These are phyloP conservation scores for Sicus ferrugineus DNA, from an alignment of 2,888 invertebrate genomes.

Conservation along the genomic window DNA sequence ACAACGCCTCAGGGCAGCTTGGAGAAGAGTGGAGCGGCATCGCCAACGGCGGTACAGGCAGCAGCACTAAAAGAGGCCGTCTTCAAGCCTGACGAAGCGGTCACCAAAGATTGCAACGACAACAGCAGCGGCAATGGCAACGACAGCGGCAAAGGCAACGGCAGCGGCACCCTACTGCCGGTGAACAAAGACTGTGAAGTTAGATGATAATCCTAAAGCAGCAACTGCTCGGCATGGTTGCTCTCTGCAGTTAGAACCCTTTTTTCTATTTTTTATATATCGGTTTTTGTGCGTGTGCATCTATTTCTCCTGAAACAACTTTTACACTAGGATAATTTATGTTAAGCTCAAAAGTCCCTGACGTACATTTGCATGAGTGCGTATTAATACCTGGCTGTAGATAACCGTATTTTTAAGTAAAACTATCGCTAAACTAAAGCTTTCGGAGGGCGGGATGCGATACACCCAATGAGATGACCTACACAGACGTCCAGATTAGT, in stretches of 20 bases:
- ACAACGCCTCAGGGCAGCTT: neutral
- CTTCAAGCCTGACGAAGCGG: slow-evolving; percentile 39
- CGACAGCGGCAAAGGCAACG: slow-evolving; percentile 43
- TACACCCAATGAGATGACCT: no score
- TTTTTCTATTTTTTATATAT: neutral
- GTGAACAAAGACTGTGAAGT: slow-evolving; percentile 85
- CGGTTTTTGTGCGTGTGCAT: neutral
- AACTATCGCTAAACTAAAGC: no score
- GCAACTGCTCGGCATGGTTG: slow-evolving; percentile 5
- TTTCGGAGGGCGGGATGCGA: no score
- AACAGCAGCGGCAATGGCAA: slow-evolving; percentile 45
- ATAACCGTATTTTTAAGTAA: no score
- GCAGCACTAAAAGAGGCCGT: slow-evolving; percentile 27
- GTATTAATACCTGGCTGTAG: no score
- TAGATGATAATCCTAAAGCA: slow-evolving; percentile 74
- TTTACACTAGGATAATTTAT: no score
- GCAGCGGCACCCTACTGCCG: slow-evolving; percentile 65
- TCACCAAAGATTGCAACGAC: slow-evolving; percentile 37
- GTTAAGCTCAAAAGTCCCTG: no score
- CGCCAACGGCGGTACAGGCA: slow-evolving; percentile 43
- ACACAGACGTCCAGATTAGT: no score
- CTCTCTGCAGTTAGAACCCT: neutral
- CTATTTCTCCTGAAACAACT: neutral
- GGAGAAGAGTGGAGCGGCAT: slow-evolving; percentile 38
- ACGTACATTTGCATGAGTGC: no score